Conservation (phyloP, 2,888 invertebrate species). For the Balanococcus diminutus region DNA sequence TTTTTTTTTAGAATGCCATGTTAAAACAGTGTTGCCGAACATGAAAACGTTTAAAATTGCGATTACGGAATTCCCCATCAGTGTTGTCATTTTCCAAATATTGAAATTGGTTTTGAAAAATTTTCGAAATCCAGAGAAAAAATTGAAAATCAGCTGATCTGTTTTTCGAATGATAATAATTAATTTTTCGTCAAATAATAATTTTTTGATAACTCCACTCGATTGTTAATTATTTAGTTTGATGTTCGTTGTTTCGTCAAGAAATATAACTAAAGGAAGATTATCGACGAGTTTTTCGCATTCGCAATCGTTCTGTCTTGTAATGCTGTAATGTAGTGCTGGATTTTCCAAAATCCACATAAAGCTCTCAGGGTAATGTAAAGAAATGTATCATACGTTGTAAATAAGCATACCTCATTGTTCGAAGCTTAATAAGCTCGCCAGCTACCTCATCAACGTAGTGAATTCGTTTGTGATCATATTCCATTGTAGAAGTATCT, state of each 20-base stretch:
- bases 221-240: background rate
- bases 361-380: conserved; percentile 2
- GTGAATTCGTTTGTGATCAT: background rate
- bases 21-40: background rate
- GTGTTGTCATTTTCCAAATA: background rate
- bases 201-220: background rate
- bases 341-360: background rate
- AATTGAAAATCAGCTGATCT: conserved; percentile 27
- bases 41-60: background rate
- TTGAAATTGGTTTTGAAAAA: background rate
- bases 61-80: background rate
- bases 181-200: too few relatives aligned
- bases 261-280: background rate
- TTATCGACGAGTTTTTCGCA: background rate
- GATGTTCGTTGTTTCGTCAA: background rate
- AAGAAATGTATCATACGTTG: background rate
- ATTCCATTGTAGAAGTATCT: background rate
- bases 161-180: background rate
- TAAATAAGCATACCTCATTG: too few relatives aligned
- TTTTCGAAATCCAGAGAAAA: background rate
- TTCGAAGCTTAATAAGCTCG: background rate
- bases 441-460: background rate
- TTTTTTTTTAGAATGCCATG: conserved; percentile 1
- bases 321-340: background rate
- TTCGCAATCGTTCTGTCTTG: background rate